These are phyloP conservation scores for Rotaria socialis DNA, from an alignment of 2,888 invertebrate genomes.

Conservation along the genomic window DNA sequence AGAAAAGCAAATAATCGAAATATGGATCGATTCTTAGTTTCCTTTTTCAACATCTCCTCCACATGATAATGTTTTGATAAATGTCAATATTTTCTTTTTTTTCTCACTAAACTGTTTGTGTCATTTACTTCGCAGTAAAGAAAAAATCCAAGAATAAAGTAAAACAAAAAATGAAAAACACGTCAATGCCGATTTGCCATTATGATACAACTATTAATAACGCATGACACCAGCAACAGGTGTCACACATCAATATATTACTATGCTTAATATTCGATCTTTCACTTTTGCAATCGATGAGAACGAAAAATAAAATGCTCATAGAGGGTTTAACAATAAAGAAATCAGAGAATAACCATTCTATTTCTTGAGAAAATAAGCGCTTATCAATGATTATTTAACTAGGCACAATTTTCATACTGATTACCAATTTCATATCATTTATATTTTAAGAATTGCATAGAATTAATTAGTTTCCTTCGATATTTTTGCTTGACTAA, in stretches of 20 bases:
- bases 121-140: not conserved
- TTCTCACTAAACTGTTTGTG: not conserved
- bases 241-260: not conserved
- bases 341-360: not conserved
- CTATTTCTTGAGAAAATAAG: not conserved
- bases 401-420: too few species aligned
- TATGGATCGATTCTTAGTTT: not conserved
- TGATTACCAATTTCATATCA: too few species aligned
- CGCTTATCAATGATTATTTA: too few species aligned
- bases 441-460: too few species aligned
- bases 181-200: not conserved
- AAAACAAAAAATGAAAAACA: not conserved
- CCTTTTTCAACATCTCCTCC: not conserved
- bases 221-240: not conserved
- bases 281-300: not conserved
- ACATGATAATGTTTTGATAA: too few species aligned
- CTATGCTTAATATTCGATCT: not conserved
- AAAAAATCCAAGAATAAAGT: too few species aligned
- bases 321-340: too few species aligned
- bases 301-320: not conserved
- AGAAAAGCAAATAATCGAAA: not conserved
- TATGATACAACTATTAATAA: not conserved
- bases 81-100: too few species aligned
- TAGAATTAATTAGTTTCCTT: too few species aligned
- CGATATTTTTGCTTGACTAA: too few species aligned